Evolutionary conservation across 2,113 vertebrate genomes (phyloP).

Genomic region (Heterotis niloticus): DNA sequence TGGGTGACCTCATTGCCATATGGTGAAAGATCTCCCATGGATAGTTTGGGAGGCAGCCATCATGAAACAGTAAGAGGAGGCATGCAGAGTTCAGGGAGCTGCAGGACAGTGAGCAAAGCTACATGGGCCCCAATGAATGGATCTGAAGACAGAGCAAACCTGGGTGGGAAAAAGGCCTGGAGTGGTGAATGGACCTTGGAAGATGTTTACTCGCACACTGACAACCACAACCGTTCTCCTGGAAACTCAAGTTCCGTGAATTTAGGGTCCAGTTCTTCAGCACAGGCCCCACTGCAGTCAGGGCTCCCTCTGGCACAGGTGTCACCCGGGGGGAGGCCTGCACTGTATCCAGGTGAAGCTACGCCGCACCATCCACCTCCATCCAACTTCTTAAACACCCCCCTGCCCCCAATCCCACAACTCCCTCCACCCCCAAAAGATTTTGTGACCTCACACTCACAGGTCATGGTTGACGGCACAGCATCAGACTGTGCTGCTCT

Average conservation of each 20-base stretch:
- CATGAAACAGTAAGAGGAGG: constrained; percentile 64
- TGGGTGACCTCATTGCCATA: constrained; percentile 66
- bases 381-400: constrained; percentile 42
- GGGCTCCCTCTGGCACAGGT: constrained; percentile 14
- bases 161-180: constrained; percentile 44
- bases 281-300: constrained; percentile 35
- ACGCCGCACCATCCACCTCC: neutral
- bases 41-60: constrained; percentile 63
- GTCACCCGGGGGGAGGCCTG: constrained; percentile 27
- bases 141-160: neutral
- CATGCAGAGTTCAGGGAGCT: constrained; percentile 71
- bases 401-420: constrained; percentile 50
- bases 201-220: neutral
- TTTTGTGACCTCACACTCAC: constrained; percentile 34
- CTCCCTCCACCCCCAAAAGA: constrained; percentile 1
- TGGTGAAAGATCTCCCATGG: constrained; percentile 72
- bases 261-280: constrained; percentile 32
- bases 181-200: constrained; percentile 50
- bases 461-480: neutral
- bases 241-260: neutral
- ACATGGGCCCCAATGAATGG: constrained; percentile 42
- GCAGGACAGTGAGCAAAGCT: constrained; percentile 64
- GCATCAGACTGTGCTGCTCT: constrained; percentile 14
- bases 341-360: constrained; percentile 28
- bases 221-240: constrained; percentile 40